Percentiles rank a stretch among this genome's conserved stretches.
Conservation (phyloP, 2,113 vertebrate genomes). For the Podocnemis expansa region DNA sequence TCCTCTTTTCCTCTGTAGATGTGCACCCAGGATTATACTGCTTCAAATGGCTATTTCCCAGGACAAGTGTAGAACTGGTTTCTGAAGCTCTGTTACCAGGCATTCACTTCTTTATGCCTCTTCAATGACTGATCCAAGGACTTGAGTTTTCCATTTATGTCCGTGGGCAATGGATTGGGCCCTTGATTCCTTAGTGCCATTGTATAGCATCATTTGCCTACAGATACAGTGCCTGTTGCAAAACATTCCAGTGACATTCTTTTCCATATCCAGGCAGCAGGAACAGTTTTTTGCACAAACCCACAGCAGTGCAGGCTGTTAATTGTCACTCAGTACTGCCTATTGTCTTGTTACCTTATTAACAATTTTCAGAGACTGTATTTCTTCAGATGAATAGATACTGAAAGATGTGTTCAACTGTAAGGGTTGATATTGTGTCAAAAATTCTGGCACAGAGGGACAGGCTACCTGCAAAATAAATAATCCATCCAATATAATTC, state of each 20-base stretch:
- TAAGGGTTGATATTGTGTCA: background rate
- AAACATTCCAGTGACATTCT: background rate
- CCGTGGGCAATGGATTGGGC: background rate
- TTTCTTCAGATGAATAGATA: background rate
- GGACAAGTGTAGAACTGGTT: rapidly evolving
- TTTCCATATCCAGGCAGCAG: background rate
- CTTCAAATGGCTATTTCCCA: background rate
- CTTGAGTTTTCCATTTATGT: background rate
- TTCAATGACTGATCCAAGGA: background rate
- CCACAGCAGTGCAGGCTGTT: background rate
- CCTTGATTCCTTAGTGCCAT: background rate
- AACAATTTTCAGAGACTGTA: background rate
- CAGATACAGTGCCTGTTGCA: background rate
- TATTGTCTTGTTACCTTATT: background rate
- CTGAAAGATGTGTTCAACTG: background rate
- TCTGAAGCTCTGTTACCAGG: background rate
- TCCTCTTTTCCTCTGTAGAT: background rate
- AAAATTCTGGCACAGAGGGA: background rate
- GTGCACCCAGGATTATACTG: too few relatives aligned
- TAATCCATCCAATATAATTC: background rate
- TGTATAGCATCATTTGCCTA: background rate
- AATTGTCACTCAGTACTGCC: background rate
- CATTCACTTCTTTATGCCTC: background rate
- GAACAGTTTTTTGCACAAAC: background rate
- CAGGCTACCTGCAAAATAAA: background rate